Evolutionary conservation across 2,888 invertebrate genomes (phyloP).

Genomic region (Acanthosoma haemorrhoidale): DNA sequence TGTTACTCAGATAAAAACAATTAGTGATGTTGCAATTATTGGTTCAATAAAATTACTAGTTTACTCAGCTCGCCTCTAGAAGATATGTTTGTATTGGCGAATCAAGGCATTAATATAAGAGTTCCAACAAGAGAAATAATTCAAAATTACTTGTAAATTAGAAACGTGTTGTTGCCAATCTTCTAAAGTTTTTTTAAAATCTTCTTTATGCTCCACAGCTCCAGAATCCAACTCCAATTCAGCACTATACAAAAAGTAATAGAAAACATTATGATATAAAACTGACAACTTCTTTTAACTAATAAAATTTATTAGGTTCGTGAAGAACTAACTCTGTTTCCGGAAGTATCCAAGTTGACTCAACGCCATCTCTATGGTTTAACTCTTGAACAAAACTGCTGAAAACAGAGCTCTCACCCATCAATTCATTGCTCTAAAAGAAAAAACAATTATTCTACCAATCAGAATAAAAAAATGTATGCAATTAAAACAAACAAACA

Average conservation of each 20-base stretch:
- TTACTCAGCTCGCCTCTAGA: too few relatives aligned
- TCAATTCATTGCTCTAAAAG: slow-evolving; percentile 37
- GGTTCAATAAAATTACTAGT: too few relatives aligned
- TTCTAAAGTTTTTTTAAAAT: slow-evolving; percentile 50
- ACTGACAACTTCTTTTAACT: background rate
- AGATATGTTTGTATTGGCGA: too few relatives aligned
- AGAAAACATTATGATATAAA: background rate
- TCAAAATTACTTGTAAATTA: slow-evolving; percentile 47
- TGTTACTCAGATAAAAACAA: too few relatives aligned
- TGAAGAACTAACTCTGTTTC: slow-evolving; percentile 8
- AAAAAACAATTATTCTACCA: slow-evolving; percentile 31
- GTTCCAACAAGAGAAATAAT: background rate
- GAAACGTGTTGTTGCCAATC: slow-evolving; percentile 53
- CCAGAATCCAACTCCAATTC: slow-evolving; percentile 10
- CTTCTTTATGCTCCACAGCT: slow-evolving; percentile 43
- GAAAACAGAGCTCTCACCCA: slow-evolving; percentile 41
- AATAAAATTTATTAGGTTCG: background rate
- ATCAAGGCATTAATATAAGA: too few relatives aligned
- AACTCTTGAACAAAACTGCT: slow-evolving; percentile 42
- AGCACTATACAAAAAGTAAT: background rate
- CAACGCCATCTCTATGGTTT: slow-evolving; percentile 43
- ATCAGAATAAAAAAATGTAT: background rate
- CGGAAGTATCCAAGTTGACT: slow-evolving; percentile 25
- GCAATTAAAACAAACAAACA: background rate
- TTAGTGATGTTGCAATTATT: too few relatives aligned